Conservation (phyloP, 2,888 invertebrate species). For the Incurvaria masculella region DNA sequence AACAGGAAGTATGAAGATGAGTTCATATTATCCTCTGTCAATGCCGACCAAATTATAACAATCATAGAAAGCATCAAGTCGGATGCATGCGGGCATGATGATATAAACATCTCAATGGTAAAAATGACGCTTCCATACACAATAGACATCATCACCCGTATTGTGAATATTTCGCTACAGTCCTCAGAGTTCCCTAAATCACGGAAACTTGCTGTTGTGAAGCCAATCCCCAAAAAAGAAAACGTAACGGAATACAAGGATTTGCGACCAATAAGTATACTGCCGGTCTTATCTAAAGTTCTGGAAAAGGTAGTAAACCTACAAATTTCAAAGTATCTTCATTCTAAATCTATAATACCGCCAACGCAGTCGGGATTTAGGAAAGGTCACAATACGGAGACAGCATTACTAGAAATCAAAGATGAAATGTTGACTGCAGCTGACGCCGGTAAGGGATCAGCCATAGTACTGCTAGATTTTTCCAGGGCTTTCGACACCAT, state of each 20-base stretch:
- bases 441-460: not conserved
- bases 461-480: not conserved
- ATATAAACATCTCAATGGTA: not conserved
- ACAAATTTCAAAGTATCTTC: not conserved
- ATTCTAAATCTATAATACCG: not conserved
- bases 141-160: not conserved
- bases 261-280: not conserved
- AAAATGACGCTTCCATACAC: not conserved
- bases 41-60: not conserved
- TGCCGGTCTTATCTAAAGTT: not conserved
- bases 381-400: not conserved
- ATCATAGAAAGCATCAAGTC: not conserved
- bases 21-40: not conserved
- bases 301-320: not conserved
- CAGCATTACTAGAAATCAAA: not conserved
- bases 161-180: not conserved
- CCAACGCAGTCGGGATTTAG: not conserved
- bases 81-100: not conserved
- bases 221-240: not conserved
- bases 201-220: not conserved
- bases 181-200: not conserved
- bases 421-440: not conserved
- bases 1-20: not conserved
- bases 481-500: not conserved
- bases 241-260: not conserved